Percentiles rank a stretch among this genome's conserved stretches.
Conservation (phyloP, 2,888 invertebrate species). For the Rambutsinella grinnellia region DNA sequence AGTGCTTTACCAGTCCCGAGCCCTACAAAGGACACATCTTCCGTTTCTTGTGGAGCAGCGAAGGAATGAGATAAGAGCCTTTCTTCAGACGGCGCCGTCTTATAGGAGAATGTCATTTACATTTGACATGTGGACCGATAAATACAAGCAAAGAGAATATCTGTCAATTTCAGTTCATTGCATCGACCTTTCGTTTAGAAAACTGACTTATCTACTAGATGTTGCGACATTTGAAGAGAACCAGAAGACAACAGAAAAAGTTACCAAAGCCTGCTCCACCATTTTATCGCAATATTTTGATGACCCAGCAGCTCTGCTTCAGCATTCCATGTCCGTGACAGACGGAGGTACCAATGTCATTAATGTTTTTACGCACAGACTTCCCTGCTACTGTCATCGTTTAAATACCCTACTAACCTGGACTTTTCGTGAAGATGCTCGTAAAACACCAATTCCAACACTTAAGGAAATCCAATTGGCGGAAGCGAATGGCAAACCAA, state of each 20-base stretch:
- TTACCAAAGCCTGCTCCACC: background rate
- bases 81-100: background rate
- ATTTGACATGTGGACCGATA: slow-evolving; percentile 33
- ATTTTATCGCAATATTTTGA: slow-evolving; percentile 12
- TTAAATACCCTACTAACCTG: background rate
- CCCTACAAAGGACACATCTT: background rate
- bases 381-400: slow-evolving; percentile 15
- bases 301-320: background rate
- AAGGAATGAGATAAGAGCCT: background rate
- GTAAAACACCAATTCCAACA: background rate
- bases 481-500: background rate
- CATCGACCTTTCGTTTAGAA: background rate
- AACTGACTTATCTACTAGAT: background rate
- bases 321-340: slow-evolving; percentile 7
- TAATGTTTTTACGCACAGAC: slow-evolving; percentile 1
- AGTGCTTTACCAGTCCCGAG: background rate
- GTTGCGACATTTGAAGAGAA: slow-evolving; percentile 17
- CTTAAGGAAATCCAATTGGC: background rate
- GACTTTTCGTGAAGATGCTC: slow-evolving; percentile 8
- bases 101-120: slow-evolving; percentile 9
- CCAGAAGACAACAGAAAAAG: slow-evolving; percentile 22
- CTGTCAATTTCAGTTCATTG: slow-evolving; percentile 23
- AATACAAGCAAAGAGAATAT: slow-evolving; percentile 10
- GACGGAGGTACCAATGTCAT: slow-evolving; percentile 34
- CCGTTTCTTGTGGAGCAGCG: background rate